Percentiles rank a stretch among this genome's conserved stretches.
Conservation (phyloP, 2,888 invertebrate genomes). For the Cheilosia vulpina region DNA sequence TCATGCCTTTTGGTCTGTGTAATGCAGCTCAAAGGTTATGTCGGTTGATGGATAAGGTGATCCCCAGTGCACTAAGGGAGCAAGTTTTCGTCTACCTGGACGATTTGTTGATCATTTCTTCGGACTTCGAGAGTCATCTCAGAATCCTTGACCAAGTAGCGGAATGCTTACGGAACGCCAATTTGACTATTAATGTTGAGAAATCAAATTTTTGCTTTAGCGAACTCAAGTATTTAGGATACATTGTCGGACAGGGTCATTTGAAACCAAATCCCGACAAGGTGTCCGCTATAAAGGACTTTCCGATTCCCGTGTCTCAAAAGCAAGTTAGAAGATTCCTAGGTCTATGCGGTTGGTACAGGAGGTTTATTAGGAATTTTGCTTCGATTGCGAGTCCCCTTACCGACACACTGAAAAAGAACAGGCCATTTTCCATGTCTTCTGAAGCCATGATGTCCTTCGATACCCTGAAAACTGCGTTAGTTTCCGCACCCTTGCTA, state of each 20-base stretch:
- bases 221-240: neutral
- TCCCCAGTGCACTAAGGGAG: neutral
- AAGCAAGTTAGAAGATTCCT: no score
- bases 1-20: neutral
- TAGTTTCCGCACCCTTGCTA: no score
- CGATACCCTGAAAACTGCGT: no score
- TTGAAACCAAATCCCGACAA: no score
- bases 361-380: no score
- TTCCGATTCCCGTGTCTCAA: no score
- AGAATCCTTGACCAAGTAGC: neutral
- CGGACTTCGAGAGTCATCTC: neutral
- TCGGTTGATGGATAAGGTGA: conserved; percentile 11
- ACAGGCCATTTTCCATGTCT: no score
- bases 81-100: neutral
- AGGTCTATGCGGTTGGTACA: no score
- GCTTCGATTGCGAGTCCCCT: no score
- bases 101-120: neutral
- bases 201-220: neutral
- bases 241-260: neutral
- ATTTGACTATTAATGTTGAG: neutral
- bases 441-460: no score
- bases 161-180: neutral
- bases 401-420: no score
- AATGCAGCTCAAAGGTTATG: conserved; percentile 13
- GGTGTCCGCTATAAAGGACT: no score